Conservation (phyloP, 2,113 vertebrate genomes). For the Spea multiplicata region DNA sequence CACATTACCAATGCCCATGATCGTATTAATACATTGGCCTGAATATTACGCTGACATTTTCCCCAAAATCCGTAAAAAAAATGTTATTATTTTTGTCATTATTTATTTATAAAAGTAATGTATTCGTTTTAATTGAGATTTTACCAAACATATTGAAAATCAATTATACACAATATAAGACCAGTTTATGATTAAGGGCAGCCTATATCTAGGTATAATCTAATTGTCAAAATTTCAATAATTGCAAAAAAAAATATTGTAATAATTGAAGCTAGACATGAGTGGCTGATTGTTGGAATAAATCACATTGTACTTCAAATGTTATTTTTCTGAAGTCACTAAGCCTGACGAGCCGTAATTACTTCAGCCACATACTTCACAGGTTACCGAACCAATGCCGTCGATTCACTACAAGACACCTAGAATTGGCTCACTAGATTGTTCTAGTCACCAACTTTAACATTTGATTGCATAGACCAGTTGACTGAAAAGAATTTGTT, state of each 20-base stretch:
- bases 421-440: constrained; percentile 23
- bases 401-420: constrained; percentile 2
- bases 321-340: constrained; percentile 38
- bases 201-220: too few species aligned
- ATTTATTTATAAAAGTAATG: too few species aligned
- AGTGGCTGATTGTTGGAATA: constrained; percentile 38
- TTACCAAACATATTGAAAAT: too few species aligned
- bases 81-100: too few species aligned
- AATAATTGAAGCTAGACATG: constrained; percentile 24
- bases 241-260: constrained; percentile 21
- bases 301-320: constrained; percentile 33
- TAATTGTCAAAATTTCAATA: background rate
- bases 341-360: constrained; percentile 35
- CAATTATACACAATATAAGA: too few species aligned
- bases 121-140: too few species aligned
- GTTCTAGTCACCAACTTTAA: background rate
- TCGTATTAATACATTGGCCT: too few species aligned
- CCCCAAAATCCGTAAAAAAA: too few species aligned
- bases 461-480: constrained; percentile 25
- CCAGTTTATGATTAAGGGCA: too few species aligned
- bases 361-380: constrained; percentile 30
- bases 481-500: constrained; percentile 39
- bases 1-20: too few species aligned
- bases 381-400: constrained; percentile 37
- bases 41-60: too few species aligned